phyloP scores from a whole-genome alignment of 2,797 vertebrate species.

The Cichlasoma orientale region DNA sequence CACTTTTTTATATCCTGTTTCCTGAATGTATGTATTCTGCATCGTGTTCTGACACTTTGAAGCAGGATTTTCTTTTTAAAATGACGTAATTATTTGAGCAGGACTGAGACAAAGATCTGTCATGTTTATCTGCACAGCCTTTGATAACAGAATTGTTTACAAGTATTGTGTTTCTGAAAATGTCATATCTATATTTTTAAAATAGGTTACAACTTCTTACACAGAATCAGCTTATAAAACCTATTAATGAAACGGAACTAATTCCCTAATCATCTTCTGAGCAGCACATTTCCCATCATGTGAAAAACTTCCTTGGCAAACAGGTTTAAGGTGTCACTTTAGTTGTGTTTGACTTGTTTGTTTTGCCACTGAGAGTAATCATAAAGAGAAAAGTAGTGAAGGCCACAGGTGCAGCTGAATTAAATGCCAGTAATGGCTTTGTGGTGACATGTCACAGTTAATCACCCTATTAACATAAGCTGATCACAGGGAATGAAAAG shows the following conservation, averaged over 20 bases:
- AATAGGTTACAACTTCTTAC: not conserved
- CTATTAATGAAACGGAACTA: not conserved
- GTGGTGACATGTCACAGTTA: too few relatives aligned
- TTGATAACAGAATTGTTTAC: not conserved
- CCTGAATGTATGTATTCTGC: not conserved
- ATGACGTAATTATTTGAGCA: not conserved
- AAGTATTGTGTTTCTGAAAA: not conserved
- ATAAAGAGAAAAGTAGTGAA: not conserved
- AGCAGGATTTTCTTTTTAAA: not conserved
- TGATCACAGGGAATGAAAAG: not conserved
- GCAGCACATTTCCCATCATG: not conserved
- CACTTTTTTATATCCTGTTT: not conserved
- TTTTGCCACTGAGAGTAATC: not conserved
- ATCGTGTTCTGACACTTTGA: not conserved
- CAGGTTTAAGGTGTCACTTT: not conserved
- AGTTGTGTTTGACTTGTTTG: not conserved
- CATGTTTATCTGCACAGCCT: not conserved
- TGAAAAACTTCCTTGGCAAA: not conserved
- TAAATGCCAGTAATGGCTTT: too few relatives aligned
- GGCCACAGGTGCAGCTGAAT: not conserved
- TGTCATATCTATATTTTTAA: not conserved
- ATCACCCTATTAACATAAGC: too few relatives aligned
- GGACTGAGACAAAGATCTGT: not conserved
- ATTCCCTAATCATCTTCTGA: not conserved
- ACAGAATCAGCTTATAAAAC: not conserved